Conservation (phyloP, 2,113 vertebrate genomes). For the Sebastes fasciatus region DNA sequence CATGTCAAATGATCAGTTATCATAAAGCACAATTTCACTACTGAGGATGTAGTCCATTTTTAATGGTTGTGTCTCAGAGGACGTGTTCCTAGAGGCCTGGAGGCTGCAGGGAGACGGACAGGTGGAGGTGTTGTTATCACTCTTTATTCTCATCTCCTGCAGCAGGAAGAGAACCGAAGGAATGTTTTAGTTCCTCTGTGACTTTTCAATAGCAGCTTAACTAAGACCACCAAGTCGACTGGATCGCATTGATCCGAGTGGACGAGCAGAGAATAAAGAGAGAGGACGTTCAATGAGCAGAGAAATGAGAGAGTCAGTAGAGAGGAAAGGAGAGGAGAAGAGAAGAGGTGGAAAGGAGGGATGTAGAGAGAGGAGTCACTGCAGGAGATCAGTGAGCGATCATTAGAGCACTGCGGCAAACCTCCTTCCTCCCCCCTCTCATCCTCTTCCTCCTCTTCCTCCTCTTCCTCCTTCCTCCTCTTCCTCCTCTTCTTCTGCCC, state of each 20-base stretch:
- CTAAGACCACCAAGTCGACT: background rate
- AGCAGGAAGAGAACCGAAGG: background rate
- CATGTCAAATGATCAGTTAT: no score
- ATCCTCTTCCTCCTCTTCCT: background rate
- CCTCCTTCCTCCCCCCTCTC: background rate
- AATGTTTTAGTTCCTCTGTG: background rate
- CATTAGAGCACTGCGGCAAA: slow-evolving; percentile 48
- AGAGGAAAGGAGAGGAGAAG: background rate
- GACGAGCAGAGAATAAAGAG: background rate
- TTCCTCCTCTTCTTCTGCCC: background rate
- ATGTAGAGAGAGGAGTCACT: slow-evolving; percentile 3
- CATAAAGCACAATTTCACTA: no score
- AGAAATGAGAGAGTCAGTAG: background rate
- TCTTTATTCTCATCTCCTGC: background rate
- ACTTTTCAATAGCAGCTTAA: background rate
- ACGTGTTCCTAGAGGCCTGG: no score
- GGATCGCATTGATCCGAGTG: background rate
- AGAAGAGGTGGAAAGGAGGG: background rate
- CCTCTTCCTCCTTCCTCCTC: background rate
- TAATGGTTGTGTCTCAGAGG: no score
- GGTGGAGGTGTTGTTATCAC: background rate
- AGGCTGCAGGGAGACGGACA: background rate
- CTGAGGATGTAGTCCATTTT: no score
- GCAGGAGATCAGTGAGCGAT: slow-evolving; percentile 25
- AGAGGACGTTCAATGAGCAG: background rate